phyloP scores from a whole-genome alignment of 1,140 invertebrate species.

The Camponotus floridanus region DNA sequence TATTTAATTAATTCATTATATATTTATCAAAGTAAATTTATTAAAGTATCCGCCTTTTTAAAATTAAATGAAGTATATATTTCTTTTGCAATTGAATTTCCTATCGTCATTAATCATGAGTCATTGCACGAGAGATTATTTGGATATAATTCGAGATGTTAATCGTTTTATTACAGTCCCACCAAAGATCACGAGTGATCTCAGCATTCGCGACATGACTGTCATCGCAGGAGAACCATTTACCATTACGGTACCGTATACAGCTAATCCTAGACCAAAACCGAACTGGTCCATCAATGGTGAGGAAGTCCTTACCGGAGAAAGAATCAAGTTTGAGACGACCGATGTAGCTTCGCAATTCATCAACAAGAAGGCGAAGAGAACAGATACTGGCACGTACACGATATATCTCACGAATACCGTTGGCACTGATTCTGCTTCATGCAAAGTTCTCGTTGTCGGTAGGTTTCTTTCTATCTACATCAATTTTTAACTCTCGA shows the following conservation, averaged over 20 bases:
- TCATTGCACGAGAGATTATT: background rate
- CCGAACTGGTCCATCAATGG: conserved; percentile 96
- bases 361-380: conserved; percentile 94
- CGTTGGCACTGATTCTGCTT: conserved; percentile 95
- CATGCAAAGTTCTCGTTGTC: conserved; percentile 94
- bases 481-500: background rate
- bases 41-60: too few species aligned
- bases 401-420: conserved; percentile 95
- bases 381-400: conserved; percentile 96
- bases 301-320: conserved; percentile 92
- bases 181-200: conserved; percentile 97
- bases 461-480: conserved; percentile 84
- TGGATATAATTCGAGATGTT: background rate
- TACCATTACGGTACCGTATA: conserved; percentile 97
- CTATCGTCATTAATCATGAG: background rate
- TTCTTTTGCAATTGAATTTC: background rate
- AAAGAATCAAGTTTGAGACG: conserved; percentile 95
- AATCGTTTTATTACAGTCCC: conserved; percentile 85
- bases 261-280: conserved; percentile 95
- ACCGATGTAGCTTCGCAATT: conserved; percentile 93
- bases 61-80: background rate
- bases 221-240: conserved; percentile 98
- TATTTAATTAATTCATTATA: background rate
- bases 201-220: conserved; percentile 97
- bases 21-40: background rate